Evolutionary conservation across 2,113 vertebrate species (phyloP).

Genomic region (Galeopterus variegatus): DNA sequence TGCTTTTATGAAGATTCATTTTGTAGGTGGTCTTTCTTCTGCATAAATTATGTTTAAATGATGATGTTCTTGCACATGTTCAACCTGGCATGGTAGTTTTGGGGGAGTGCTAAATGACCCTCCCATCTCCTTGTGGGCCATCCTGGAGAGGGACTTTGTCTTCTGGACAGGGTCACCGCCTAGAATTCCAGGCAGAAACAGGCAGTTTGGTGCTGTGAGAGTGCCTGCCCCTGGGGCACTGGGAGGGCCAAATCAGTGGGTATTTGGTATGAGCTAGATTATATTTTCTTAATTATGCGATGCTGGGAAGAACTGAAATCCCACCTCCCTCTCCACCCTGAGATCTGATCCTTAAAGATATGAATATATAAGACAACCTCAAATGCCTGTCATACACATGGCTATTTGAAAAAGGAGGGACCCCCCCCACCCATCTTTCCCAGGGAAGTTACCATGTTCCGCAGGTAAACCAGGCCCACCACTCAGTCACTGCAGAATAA

Average conservation of each 20-base stretch:
- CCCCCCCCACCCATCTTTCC: neutral
- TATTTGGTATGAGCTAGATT: too few species aligned
- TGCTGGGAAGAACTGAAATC: neutral
- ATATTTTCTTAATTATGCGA: too few species aligned
- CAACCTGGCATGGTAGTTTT: neutral
- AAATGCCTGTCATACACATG: neutral
- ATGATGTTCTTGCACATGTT: neutral
- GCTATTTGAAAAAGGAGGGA: neutral
- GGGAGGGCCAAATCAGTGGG: too few species aligned
- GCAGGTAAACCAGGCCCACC: neutral
- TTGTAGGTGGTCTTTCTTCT: neutral
- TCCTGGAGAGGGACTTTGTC: neutral
- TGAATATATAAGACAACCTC: neutral
- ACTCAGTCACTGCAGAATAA: neutral
- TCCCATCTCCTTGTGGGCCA: neutral
- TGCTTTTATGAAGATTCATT: neutral
- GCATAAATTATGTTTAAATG: neutral
- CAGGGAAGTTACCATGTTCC: neutral
- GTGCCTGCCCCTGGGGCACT: rapidly evolving
- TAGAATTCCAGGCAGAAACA: neutral
- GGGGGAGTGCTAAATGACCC: neutral
- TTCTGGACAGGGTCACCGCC: neutral
- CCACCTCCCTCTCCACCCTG: neutral
- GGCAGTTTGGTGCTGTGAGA: neutral
- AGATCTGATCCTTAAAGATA: neutral